Percentiles rank a stretch among this genome's conserved stretches.
Conservation (phyloP, 2,113 vertebrate species). For the Pitta sordida region DNA sequence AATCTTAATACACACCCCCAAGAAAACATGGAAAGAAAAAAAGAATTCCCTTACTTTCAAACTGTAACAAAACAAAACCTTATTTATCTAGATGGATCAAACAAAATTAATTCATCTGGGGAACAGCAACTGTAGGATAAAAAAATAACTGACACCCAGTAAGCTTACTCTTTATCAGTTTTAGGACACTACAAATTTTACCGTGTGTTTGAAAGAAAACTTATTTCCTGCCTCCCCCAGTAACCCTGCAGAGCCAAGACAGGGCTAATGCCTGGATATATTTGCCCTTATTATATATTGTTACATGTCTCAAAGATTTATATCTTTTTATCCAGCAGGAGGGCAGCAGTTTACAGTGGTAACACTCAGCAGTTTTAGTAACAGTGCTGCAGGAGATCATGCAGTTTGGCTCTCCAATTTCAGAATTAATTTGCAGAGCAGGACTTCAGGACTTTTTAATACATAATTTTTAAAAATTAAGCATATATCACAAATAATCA, state of each 20-base stretch:
- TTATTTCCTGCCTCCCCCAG: not conserved
- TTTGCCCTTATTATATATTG: not conserved
- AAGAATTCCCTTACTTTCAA: not conserved
- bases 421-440: not conserved
- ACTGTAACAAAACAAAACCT: not conserved
- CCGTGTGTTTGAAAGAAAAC: not conserved
- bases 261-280: not conserved
- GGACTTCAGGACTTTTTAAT: not conserved
- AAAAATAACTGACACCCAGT: not conserved
- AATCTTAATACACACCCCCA: not conserved
- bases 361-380: not conserved
- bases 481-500: not conserved
- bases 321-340: constrained; percentile 9
- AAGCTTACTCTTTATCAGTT: not conserved
- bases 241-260: not conserved
- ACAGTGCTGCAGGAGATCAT: not conserved
- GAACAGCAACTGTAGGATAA: not conserved
- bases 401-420: not conserved
- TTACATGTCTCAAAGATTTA: not conserved
- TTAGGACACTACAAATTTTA: not conserved
- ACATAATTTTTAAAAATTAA: not conserved
- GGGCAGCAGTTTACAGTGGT: not conserved
- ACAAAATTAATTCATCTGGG: not conserved
- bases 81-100: not conserved
- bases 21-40: not conserved